These are phyloP conservation scores for Scytalopus superciliaris DNA, from an alignment of 2,113 vertebrate genomes.

Conservation along the genomic window DNA sequence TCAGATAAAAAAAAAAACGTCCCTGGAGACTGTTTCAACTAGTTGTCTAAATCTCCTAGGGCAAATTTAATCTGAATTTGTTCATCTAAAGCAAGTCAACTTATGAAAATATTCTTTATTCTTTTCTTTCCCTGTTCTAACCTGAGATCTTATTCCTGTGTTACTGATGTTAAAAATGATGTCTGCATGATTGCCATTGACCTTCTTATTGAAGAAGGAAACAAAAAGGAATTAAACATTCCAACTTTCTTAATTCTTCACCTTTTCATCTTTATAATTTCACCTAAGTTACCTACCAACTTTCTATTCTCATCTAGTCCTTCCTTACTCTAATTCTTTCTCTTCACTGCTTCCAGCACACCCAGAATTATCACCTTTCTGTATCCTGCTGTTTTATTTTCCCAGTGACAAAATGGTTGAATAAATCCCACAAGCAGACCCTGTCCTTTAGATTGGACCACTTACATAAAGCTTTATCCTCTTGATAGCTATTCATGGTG, in stretches of 20 bases:
- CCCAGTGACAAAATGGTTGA: neutral
- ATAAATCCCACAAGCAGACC: neutral
- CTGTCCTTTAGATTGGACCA: neutral
- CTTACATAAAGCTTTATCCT: neutral
- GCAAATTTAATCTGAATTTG: neutral
- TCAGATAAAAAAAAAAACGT: neutral
- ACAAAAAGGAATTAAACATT: neutral
- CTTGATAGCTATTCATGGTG: neutral
- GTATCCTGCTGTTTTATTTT: neutral
- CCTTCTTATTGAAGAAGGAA: neutral
- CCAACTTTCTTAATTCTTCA: neutral
- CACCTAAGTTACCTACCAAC: neutral
- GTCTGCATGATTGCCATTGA: neutral
- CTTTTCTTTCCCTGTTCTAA: neutral
- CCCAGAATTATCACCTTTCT: neutral
- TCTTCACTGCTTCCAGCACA: neutral
- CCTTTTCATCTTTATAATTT: neutral
- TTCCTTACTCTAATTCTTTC: neutral
- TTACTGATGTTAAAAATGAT: neutral
- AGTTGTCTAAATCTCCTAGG: neutral
- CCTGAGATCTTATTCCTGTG: neutral
- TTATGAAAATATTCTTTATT: neutral
- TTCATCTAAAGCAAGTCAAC: constrained; percentile 1
- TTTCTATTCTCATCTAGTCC: neutral
- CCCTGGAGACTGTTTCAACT: neutral